Conservation (phyloP, 23 tunicate genomes). For the Halocynthia roretzi region DNA sequence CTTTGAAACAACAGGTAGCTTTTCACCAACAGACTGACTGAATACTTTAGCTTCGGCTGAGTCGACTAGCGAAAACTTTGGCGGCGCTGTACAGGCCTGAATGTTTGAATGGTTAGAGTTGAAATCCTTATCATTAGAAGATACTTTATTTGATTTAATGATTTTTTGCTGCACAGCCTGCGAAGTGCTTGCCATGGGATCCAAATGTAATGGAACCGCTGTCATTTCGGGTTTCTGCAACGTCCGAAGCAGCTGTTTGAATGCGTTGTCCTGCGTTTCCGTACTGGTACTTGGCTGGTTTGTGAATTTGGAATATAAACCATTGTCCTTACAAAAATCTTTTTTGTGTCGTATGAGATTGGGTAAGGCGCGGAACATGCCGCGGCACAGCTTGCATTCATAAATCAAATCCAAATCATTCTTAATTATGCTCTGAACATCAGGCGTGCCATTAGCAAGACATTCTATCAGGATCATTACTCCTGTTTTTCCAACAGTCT, state of each 20-base stretch:
- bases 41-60: no score
- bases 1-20: no score
- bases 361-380: constrained; percentile 18
- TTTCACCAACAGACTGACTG: no score
- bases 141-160: no score
- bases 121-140: no score
- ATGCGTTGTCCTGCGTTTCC: constrained; percentile 11
- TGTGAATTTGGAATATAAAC: not conserved
- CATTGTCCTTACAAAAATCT: constrained; percentile 11
- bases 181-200: no score
- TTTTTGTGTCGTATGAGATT: constrained; percentile 22
- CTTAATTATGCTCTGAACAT: not conserved
- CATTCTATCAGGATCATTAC: not conserved
- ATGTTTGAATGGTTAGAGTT: no score
- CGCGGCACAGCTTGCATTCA: constrained; percentile 17
- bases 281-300: constrained; percentile 12
- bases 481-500: not conserved
- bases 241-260: constrained; percentile 2
- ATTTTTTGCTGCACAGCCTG: no score
- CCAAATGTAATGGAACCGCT: no score
- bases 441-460: constrained; percentile 10
- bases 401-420: constrained; percentile 8
- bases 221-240: constrained; percentile 4
- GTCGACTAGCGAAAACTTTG: no score
- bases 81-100: no score